phyloP scores from a whole-genome alignment of 2,888 invertebrate genomes.

The Furcula furcula region DNA sequence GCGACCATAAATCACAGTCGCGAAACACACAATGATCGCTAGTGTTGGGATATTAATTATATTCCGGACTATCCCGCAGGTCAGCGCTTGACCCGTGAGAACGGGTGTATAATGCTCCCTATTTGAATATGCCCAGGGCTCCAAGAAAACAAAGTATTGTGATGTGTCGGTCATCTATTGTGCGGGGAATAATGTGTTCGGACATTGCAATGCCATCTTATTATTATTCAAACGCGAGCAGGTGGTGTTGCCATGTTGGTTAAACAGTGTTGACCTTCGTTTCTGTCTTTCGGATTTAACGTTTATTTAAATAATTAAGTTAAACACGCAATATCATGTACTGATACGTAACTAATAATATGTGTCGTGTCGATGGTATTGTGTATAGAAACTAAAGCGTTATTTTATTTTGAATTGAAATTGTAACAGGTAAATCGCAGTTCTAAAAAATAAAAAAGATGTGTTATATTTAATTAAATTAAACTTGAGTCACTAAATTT shows the following conservation, averaged over 20 bases:
- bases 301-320: too few species aligned
- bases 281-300: slow-evolving; percentile 26
- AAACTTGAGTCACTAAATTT: too few species aligned
- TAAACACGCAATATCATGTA: too few species aligned
- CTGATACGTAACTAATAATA: too few species aligned
- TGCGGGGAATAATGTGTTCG: slow-evolving; percentile 50
- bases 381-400: too few species aligned
- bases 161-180: slow-evolving; percentile 54
- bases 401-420: too few species aligned
- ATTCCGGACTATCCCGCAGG: slow-evolving; percentile 65
- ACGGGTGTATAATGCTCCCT: slow-evolving; percentile 65
- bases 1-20: slow-evolving; percentile 54
- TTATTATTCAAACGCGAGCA: slow-evolving; percentile 72
- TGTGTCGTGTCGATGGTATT: too few species aligned
- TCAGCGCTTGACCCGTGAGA: slow-evolving; percentile 80
- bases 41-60: slow-evolving; percentile 69
- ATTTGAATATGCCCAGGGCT: slow-evolving; percentile 76
- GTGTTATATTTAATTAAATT: too few species aligned
- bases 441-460: too few species aligned
- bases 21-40: slow-evolving; percentile 51
- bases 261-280: slow-evolving; percentile 71
- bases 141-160: slow-evolving; percentile 71
- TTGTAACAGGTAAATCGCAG: too few species aligned
- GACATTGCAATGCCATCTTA: slow-evolving; percentile 52
- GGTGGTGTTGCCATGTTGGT: slow-evolving; percentile 63